Conservation (phyloP, 2,797 vertebrate species). For the Gymnoscopelus microlampas region DNA sequence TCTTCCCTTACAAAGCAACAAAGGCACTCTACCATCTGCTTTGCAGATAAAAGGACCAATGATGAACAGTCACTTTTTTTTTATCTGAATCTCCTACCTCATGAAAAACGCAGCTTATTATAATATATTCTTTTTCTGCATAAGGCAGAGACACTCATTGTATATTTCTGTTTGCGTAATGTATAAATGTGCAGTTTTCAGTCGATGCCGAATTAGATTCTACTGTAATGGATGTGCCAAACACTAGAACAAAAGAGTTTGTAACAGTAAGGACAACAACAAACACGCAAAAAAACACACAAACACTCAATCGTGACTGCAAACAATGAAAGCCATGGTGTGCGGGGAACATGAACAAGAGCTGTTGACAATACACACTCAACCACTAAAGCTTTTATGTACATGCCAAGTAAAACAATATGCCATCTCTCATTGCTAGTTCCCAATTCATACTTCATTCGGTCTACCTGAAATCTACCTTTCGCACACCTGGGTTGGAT, state of each 20-base stretch:
- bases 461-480: not conserved
- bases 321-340: not conserved
- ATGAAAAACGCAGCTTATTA: conserved; percentile 24
- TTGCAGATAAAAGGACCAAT: conserved; percentile 63
- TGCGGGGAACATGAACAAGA: not conserved
- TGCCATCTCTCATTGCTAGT: not conserved
- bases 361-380: not conserved
- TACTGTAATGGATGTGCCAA: not conserved
- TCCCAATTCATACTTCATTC: not conserved
- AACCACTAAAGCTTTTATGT: not conserved
- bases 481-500: conserved; percentile 7
- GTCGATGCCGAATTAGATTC: not conserved
- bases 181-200: conserved; percentile 23
- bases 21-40: conserved; percentile 49
- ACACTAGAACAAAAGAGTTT: conserved; percentile 31
- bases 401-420: not conserved
- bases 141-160: not conserved
- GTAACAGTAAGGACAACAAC: not conserved
- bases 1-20: conserved; percentile 57
- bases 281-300: not conserved
- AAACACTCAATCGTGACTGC: not conserved
- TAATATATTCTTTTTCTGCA: not conserved
- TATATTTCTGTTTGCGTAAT: conserved; percentile 19
- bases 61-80: conserved; percentile 54
- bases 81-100: conserved; percentile 36